Evolutionary conservation across 1,140 invertebrate species (phyloP), one percentile per base, ranked within the genome.

Genomic region (Thaumatotibia leucotreta): DNA sequence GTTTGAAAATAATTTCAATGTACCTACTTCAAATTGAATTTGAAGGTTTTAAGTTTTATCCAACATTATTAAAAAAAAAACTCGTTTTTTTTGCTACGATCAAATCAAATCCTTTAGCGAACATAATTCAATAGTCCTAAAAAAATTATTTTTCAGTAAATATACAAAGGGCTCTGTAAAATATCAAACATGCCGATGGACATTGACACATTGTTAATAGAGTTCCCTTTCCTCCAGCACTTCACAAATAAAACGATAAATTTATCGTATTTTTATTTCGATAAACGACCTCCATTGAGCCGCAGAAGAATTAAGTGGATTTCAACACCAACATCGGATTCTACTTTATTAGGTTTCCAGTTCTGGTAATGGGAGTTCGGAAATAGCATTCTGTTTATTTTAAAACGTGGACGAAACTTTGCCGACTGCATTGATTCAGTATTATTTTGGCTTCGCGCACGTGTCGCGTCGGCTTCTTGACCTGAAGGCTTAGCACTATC

Each of bases 381-480:
- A 45, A 45, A 45, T 45, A 45, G 6, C 39, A 45, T 39, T 39
- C 14, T 20, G 39, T 20, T 39, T 45, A 45, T 45, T 45, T 45
- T 45, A 45, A 29, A 58, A 27, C 17, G 52, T 58, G 0, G 52
- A 31, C n/a, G 52, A 29, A 58, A 58, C 52, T 58, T 58, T 58
- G 23, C 52, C 52, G 24, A 14, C 3, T 58, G 23, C 52, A 58
- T 58, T 58, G 52, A 58, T 58, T 29, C 24, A 58, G 52, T 27
- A 14, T 58, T 58, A 58, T 29, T 58, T 58, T 58, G 14, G 52
- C 23, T 27, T 58, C 52, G 23, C 52, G 23, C 52, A 58, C 52
- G 52, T 58, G 23, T 58, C 35, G 35, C 33, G 1, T n/a, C 24
- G 49, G 49, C 23, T 23, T 52, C 22, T 22, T 24, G 50, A 54